Evolutionary conservation across 1,140 invertebrate genomes (phyloP).

Genomic region (Drosophila aff.): DNA sequence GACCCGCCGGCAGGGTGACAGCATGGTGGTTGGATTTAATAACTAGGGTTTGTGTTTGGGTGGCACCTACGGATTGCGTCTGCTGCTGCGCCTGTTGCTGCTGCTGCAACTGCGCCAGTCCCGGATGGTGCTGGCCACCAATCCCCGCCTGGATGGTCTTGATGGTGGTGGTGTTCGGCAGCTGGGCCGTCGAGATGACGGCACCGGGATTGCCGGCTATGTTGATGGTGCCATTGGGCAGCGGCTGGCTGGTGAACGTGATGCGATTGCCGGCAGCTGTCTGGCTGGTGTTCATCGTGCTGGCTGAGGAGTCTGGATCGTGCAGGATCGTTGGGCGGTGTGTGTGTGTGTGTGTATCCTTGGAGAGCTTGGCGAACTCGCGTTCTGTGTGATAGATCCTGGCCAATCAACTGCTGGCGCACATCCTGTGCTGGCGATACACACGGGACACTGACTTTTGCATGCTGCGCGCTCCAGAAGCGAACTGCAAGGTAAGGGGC

Average conservation of each 20-base stretch:
- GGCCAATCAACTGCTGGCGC: constrained; percentile 66
- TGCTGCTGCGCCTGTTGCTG: constrained; percentile 75
- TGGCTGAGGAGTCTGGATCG: constrained; percentile 23
- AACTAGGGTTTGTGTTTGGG: constrained; percentile 85
- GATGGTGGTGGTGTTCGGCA: constrained; percentile 85
- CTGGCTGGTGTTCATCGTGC: constrained; percentile 80
- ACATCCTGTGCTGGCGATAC: constrained; percentile 55
- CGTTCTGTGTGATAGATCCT: constrained; percentile 26
- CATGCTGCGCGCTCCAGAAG: constrained; percentile 54
- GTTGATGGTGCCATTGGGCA: constrained; percentile 87
- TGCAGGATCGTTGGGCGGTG: constrained; percentile 5
- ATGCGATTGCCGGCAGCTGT: constrained; percentile 84
- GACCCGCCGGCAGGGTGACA: constrained; percentile 84
- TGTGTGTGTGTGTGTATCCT: constrained; percentile 26
- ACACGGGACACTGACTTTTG: constrained; percentile 53
- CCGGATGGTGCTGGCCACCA: constrained; percentile 77
- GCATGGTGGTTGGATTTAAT: constrained; percentile 85
- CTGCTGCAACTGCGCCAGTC: constrained; percentile 63
- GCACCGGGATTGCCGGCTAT: constrained; percentile 67
- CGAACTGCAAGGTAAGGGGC: constrained; percentile 62
- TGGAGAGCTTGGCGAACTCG: constrained; percentile 20
- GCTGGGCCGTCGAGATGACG: constrained; percentile 78
- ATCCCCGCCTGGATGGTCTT: constrained; percentile 85
- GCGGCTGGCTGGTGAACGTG: constrained; percentile 86
- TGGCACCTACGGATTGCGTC: constrained; percentile 84